Evolutionary conservation across 2,113 vertebrate genomes (phyloP).

Genomic region (Muscicapa adusta): DNA sequence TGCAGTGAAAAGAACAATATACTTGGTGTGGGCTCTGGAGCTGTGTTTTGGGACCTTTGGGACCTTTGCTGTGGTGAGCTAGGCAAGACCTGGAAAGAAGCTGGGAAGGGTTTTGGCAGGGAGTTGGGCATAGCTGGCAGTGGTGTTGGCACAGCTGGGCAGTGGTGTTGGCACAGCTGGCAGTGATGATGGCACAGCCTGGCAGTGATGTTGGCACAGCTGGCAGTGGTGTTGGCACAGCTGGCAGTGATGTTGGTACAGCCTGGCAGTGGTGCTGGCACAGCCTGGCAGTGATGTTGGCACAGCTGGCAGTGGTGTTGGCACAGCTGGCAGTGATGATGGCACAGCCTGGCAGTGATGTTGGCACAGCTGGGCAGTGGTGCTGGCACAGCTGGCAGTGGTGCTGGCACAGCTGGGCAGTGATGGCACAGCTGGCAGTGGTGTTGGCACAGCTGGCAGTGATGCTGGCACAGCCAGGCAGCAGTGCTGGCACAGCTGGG

Average conservation of each 20-base stretch:
- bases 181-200: too few species aligned
- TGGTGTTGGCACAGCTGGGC: neutral
- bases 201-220: neutral
- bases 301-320: too few species aligned
- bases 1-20: neutral
- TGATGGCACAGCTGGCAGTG: too few species aligned
- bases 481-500: neutral
- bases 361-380: too few species aligned
- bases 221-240: neutral
- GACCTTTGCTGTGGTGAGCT: fast-evolving
- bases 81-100: neutral
- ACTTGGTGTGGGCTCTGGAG: fast-evolving
- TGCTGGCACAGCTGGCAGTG: neutral
- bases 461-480: neutral
- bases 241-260: too few species aligned
- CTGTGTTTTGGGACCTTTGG: neutral
- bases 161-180: too few species aligned
- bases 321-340: too few species aligned
- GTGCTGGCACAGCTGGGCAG: neutral
- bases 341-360: too few species aligned
- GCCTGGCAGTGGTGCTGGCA: fast-evolving
- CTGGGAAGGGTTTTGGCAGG: neutral
- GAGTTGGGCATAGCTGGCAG: neutral
- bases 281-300: neutral
- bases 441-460: too few species aligned